These are phyloP conservation scores for Byasa hedistus DNA, from an alignment of 2,888 invertebrate species.

Conservation along the genomic window DNA sequence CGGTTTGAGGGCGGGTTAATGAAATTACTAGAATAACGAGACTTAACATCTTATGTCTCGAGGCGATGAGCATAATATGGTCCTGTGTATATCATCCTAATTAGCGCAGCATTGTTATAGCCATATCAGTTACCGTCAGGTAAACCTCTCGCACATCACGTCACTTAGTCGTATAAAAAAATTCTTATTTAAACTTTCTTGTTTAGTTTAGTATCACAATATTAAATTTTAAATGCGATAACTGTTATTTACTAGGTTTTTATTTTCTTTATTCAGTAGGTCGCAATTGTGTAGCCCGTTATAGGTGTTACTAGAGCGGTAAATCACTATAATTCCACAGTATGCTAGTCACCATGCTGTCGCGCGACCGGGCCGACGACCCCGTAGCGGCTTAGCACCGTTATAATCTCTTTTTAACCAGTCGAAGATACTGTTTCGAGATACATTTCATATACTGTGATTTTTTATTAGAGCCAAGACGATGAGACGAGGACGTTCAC, in stretches of 20 bases:
- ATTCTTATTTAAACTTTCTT: background rate
- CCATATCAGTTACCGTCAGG: too few species aligned
- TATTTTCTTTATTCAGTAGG: background rate
- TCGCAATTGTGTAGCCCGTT: conserved; percentile 31
- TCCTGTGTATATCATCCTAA: too few species aligned
- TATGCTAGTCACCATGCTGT: conserved; percentile 34
- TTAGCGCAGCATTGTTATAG: too few species aligned
- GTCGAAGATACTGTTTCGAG: conserved; percentile 9
- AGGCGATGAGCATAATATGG: too few species aligned
- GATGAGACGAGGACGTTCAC: background rate
- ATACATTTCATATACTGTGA: background rate
- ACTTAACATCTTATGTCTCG: too few species aligned
- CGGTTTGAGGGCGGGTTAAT: too few species aligned
- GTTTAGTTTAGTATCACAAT: background rate
- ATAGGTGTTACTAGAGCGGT: conserved; percentile 40
- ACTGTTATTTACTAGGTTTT: background rate
- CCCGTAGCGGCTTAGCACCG: conserved; percentile 15
- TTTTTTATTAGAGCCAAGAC: background rate
- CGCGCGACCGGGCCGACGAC: conserved; percentile 32
- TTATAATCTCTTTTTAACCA: conserved; percentile 26
- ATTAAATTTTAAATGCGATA: background rate
- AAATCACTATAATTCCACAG: conserved; percentile 37
- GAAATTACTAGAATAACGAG: too few species aligned
- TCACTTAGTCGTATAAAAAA: too few species aligned
- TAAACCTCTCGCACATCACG: too few species aligned